Percentiles rank a stretch among this genome's conserved stretches.
Evolutionary conservation across 2,797 vertebrate species (phyloP).

Genomic region (Borostomias antarcticus): DNA sequence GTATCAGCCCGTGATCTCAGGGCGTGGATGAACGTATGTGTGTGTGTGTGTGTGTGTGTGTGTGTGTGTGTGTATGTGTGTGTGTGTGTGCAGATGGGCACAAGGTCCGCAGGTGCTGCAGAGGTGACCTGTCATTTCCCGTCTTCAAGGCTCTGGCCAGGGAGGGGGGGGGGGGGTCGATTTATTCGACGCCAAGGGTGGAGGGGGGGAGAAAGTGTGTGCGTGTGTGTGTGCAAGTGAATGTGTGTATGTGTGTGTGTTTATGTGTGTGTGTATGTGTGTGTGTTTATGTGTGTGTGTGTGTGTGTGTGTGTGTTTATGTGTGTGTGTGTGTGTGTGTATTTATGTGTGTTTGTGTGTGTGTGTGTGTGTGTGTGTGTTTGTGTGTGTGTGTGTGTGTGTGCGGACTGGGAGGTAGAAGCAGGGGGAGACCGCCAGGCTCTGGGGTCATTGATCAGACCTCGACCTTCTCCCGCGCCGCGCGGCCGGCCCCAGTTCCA

Average conservation of each 20-base stretch:
- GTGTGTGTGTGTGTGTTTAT: conserved; percentile 1
- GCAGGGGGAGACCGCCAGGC: conserved; percentile 56
- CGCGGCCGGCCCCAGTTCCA: conserved; percentile 59
- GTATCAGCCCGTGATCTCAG: conserved; percentile 46
- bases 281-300: too few relatives aligned
- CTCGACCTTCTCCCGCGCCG: conserved; percentile 59
- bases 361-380: background rate
- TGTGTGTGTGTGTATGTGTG: conserved; percentile 8
- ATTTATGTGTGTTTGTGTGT: background rate
- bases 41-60: background rate
- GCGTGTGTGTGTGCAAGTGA: too few relatives aligned
- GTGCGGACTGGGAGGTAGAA: conserved; percentile 41
- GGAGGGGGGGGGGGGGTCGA: conserved; percentile 52
- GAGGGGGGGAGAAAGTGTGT: conserved; percentile 18
- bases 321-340: too few relatives aligned
- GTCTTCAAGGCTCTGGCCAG: conserved; percentile 40
- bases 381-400: background rate
- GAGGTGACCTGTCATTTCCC: conserved; percentile 58
- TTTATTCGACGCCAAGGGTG: conserved; percentile 40
- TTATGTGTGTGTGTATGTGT: background rate
- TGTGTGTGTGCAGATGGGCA: background rate
- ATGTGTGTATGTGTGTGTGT: background rate
- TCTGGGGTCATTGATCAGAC: conserved; percentile 67
- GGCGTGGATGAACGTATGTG: conserved; percentile 24
- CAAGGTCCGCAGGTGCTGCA: conserved; percentile 35